These are phyloP conservation scores for Nycticorax nycticorax DNA, from an alignment of 2,113 vertebrate genomes.

Conservation along the genomic window DNA sequence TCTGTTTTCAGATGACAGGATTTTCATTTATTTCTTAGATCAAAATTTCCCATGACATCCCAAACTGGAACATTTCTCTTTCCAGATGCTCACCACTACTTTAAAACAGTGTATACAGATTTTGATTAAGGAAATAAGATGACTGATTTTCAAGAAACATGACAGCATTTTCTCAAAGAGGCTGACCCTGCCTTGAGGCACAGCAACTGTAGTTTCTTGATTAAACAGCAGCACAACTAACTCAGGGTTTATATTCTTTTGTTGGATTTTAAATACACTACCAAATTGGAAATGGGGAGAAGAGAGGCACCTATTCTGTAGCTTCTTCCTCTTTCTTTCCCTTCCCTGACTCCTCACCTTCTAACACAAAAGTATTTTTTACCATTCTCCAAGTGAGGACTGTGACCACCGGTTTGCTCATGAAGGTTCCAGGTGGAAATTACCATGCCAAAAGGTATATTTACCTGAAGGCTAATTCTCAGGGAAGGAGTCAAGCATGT, in stretches of 20 bases:
- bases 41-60: neutral
- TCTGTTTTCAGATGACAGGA: neutral
- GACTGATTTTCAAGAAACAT: neutral
- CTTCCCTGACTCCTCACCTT: neutral
- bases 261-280: neutral
- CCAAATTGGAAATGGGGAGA: neutral
- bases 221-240: neutral
- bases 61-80: neutral
- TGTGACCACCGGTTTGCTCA: accelerated
- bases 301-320: neutral
- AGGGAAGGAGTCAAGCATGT: neutral
- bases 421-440: neutral
- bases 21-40: neutral
- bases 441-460: neutral
- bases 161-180: neutral
- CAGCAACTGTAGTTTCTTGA: neutral
- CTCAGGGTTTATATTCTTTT: neutral
- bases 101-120: neutral
- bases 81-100: neutral
- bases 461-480: neutral
- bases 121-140: neutral
- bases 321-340: neutral
- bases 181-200: neutral
- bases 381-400: neutral
- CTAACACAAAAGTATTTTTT: neutral